These are phyloP conservation scores for Athene noctua DNA, from an alignment of 2,113 vertebrate species.

Conservation along the genomic window DNA sequence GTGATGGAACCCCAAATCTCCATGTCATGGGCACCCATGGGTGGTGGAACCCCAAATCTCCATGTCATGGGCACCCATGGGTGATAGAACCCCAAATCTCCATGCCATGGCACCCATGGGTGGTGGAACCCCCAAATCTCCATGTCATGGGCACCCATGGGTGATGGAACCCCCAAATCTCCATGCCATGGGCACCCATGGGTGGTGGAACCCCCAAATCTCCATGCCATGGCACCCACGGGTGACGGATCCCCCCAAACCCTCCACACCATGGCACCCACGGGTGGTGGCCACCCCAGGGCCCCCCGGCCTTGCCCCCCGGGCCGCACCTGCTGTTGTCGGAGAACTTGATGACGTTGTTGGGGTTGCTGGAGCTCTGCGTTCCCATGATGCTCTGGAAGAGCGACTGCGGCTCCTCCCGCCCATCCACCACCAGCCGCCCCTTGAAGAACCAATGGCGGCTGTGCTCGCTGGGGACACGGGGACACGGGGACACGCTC, in stretches of 20 bases:
- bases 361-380: slow-evolving; percentile 84
- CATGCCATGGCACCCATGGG: background rate
- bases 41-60: background rate
- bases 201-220: background rate
- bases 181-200: background rate
- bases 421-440: slow-evolving; percentile 79
- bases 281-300: background rate
- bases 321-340: slow-evolving; percentile 90
- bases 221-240: background rate
- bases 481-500: background rate
- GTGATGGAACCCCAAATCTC: background rate
- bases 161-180: background rate
- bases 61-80: background rate
- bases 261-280: background rate
- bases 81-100: rapidly evolving
- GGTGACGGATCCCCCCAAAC: background rate
- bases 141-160: background rate
- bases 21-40: background rate
- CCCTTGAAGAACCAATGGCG: slow-evolving; percentile 96
- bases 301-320: background rate
- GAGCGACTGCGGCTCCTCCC: slow-evolving; percentile 76
- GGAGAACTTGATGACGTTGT: slow-evolving; percentile 92
- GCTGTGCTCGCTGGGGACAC: slow-evolving; percentile 86
- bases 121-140: no score
- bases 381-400: slow-evolving; percentile 90